phyloP scores from a whole-genome alignment of 2,888 invertebrate species.

The Andrena praecox region DNA sequence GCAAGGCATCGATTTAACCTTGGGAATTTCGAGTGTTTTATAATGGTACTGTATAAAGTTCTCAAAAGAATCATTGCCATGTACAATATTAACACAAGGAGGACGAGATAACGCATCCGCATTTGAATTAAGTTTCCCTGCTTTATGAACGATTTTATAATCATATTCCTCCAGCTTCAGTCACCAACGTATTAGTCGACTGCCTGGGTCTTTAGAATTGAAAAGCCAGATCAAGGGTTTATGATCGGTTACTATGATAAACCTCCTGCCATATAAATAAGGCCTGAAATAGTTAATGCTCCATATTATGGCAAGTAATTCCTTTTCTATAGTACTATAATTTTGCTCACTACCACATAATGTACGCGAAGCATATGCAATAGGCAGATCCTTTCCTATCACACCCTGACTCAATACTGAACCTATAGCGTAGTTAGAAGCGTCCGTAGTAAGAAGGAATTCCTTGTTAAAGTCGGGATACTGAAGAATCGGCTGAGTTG shows the following conservation, averaged over 20 bases:
- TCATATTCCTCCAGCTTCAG: conserved; percentile 30
- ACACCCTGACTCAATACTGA: conserved; percentile 12
- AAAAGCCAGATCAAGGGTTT: conserved; percentile 31
- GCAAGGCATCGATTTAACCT: conserved; percentile 16
- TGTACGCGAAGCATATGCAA: conserved; percentile 29
- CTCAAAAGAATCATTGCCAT: conserved; percentile 11
- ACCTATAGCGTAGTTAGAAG: conserved; percentile 22
- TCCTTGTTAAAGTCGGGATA: conserved; percentile 27
- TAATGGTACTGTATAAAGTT: conserved; percentile 30
- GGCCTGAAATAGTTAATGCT: conserved; percentile 6
- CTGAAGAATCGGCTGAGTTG: conserved; percentile 15
- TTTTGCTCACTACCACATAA: conserved; percentile 22
- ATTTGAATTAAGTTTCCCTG: conserved; percentile 25
- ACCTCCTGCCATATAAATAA: conserved; percentile 15
- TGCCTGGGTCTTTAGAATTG: conserved; percentile 41
- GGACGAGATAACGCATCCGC: conserved; percentile 13
- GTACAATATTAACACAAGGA: conserved; percentile 10
- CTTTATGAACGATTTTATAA: conserved; percentile 21
- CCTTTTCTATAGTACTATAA: conserved; percentile 35
- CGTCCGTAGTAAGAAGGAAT: conserved; percentile 23
- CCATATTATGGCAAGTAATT: conserved; percentile 28
- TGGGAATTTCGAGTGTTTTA: conserved; percentile 30
- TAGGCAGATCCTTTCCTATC: conserved; percentile 14
- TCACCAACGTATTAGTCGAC: conserved; percentile 36
- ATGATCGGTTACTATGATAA: conserved; percentile 30